Conservation (phyloP, 2,888 invertebrate species). For the Microchrysa polita region DNA sequence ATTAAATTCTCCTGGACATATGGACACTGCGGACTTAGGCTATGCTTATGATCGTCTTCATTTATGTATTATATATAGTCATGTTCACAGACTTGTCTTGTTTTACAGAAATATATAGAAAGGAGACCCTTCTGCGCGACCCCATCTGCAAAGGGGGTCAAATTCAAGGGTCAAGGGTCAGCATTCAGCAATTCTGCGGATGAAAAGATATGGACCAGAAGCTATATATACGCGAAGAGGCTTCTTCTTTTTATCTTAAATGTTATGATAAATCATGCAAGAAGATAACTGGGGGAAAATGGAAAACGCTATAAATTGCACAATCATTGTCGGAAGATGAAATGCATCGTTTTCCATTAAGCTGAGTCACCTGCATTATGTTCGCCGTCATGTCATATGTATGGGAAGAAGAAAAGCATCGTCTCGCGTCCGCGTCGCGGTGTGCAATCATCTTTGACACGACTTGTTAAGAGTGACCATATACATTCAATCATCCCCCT, state of each 20-base stretch:
- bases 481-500: slow-evolving; percentile 26
- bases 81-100: no score
- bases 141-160: slow-evolving; percentile 29
- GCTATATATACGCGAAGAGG: slow-evolving; percentile 1
- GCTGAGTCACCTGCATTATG: slow-evolving; percentile 17
- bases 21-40: no score
- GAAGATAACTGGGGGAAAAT: slow-evolving; percentile 13
- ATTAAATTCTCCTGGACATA: slow-evolving; percentile 29
- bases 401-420: slow-evolving; percentile 9
- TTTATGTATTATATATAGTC: not conserved
- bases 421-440: no score
- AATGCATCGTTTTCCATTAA: slow-evolving; percentile 19
- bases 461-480: slow-evolving; percentile 17
- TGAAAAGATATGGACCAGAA: not conserved
- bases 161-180: no score
- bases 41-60: no score
- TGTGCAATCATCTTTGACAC: slow-evolving; percentile 6
- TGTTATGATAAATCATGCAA: slow-evolving; percentile 10
- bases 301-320: slow-evolving; percentile 12
- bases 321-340: slow-evolving; percentile 13
- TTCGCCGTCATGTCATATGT: not conserved
- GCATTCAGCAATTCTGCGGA: not conserved
- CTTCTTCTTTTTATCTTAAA: not conserved
- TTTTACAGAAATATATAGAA: no score
- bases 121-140: slow-evolving; percentile 34